Conservation (phyloP, 2,113 vertebrate species). For the Bungarus multicinctus region DNA sequence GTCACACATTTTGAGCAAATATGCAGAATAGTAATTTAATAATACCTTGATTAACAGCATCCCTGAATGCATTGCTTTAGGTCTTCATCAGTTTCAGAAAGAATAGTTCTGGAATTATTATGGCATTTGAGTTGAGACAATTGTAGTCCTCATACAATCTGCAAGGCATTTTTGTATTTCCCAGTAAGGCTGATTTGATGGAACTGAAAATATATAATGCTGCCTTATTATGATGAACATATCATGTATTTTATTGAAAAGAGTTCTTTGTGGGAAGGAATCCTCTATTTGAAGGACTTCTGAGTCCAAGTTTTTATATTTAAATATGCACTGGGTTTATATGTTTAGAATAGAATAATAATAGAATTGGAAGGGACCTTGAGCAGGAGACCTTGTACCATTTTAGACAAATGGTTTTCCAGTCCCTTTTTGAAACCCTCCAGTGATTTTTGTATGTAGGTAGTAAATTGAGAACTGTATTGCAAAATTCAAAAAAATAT, state of each 20-base stretch:
- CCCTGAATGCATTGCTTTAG: background rate
- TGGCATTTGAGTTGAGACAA: background rate
- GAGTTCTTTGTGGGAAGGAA: background rate
- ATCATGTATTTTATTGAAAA: background rate
- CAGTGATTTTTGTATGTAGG: background rate
- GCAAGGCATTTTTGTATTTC: background rate
- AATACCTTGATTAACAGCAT: background rate
- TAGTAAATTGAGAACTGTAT: background rate
- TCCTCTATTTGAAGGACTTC: background rate
- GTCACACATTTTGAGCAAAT: background rate
- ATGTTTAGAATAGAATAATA: background rate
- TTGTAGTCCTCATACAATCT: background rate
- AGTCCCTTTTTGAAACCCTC: background rate
- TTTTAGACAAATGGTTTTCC: background rate
- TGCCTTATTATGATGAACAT: background rate
- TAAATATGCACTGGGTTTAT: background rate
- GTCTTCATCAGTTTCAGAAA: background rate
- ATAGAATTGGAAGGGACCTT: background rate
- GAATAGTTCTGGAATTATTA: background rate
- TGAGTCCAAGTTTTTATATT: background rate
- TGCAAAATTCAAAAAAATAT: background rate
- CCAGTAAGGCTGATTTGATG: background rate
- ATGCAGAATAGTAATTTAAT: background rate
- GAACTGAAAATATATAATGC: background rate
- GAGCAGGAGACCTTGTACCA: background rate